Evolutionary conservation across 2,888 invertebrate species (phyloP).

Genomic region (Nematopogon swammerdamellus): DNA sequence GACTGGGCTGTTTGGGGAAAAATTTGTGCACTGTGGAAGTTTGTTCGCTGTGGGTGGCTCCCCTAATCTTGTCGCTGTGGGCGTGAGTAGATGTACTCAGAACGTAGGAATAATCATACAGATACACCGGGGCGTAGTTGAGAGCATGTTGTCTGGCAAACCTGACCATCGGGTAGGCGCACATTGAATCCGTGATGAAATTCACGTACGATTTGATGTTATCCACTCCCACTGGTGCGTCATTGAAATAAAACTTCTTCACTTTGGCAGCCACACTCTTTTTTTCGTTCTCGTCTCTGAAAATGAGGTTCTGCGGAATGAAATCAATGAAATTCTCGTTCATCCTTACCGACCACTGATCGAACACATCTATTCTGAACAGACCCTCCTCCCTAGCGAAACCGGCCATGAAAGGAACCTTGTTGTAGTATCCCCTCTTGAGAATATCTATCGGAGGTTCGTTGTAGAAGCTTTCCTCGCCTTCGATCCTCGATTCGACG

Average conservation of each 20-base stretch:
- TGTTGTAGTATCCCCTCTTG: background rate
- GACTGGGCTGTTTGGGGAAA: too few species aligned
- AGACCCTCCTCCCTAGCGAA: background rate
- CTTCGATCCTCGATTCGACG: background rate
- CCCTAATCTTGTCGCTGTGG: slow-evolving; percentile 13
- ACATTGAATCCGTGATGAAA: slow-evolving; percentile 18
- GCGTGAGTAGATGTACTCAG: slow-evolving; percentile 16
- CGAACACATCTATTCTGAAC: background rate
- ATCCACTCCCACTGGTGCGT: slow-evolving; percentile 13
- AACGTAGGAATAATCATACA: slow-evolving; percentile 22
- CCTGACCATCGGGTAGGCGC: slow-evolving; percentile 16
- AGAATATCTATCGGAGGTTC: background rate
- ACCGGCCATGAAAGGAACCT: background rate
- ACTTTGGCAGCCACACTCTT: slow-evolving; percentile 5
- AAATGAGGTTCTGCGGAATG: background rate
- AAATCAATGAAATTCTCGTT: background rate
- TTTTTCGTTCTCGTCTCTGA: background rate
- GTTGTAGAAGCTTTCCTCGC: too few species aligned
- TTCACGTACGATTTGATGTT: slow-evolving; percentile 15
- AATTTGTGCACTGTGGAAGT: too few species aligned
- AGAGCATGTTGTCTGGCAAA: slow-evolving; percentile 14
- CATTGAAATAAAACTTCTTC: slow-evolving; percentile 18
- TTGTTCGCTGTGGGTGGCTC: too few species aligned
- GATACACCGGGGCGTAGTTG: slow-evolving; percentile 14
- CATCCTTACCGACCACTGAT: background rate